Conservation (phyloP, 2,113 vertebrate species). For the Ondatra zibethicus region DNA sequence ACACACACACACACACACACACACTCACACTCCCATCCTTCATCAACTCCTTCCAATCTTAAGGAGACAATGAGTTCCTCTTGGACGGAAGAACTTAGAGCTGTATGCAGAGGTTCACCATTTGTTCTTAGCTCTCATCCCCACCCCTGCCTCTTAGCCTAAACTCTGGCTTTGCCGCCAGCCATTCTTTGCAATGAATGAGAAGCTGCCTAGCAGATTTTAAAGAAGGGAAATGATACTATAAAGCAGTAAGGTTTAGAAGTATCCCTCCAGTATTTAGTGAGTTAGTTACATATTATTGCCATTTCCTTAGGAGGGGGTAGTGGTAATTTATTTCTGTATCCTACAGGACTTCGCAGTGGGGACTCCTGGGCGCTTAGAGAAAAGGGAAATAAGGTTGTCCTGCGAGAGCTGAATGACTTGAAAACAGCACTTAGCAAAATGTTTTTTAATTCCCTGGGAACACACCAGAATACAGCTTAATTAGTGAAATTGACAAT, state of each 20-base stretch:
- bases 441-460: conserved; percentile 56
- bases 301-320: not conserved
- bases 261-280: conserved; percentile 5
- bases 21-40: not conserved
- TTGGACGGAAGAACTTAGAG: not conserved
- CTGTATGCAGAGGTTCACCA: not conserved
- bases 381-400: conserved; percentile 61
- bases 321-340: conserved; percentile 62
- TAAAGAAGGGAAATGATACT: conserved; percentile 53
- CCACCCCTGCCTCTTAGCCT: not conserved
- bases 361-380: conserved; percentile 40
- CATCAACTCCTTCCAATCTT: not conserved
- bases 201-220: not conserved
- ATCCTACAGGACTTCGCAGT: not conserved
- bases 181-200: not conserved
- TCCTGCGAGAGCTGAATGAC: conserved; percentile 66
- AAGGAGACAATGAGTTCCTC: not conserved
- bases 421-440: conserved; percentile 67
- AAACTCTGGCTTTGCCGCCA: not conserved
- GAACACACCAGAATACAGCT: conserved; percentile 59
- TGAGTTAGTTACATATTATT: conserved; percentile 40
- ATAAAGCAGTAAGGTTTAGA: conserved; percentile 47
- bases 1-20: not conserved
- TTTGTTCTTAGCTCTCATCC: not conserved
- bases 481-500: conserved; percentile 70